Base-by-base conservation (phyloP, 2,113 vertebrate genomes). In the Festucalex cinctus region DNA sequence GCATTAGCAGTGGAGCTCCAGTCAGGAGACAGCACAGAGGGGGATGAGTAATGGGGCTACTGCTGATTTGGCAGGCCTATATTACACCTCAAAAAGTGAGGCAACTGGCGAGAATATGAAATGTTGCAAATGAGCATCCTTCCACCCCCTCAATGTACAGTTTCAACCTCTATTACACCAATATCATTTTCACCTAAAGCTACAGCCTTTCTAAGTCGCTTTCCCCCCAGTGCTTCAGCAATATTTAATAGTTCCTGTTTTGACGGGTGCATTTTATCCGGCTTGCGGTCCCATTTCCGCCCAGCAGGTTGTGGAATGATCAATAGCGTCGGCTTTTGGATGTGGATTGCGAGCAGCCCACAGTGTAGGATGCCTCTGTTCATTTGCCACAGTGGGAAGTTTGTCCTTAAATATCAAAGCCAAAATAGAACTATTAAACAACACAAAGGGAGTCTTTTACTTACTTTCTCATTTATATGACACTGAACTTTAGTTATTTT, bases 21-120 rank as follows among this genome's bases (percentile, higher is more conserved):
- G 88, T 83, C 86, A 85, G 82, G 83, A 88, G 86, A 87, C 86
- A 76, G 82, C 82, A 24, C 80, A 76, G 84, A 79, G 83, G 84
- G 81, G 76, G 77, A 86, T 88, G 87, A 90, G 82, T 90, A 88
- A 90, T 88, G 88, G 85, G 74, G 68, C 77, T 57, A 77, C 87
- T 51, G 69, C 83, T 88, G 85, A 83, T 88, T 88, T 86, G 88
- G 82, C 87, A 84, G 81, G 70, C 74, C 79, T 72, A 83, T 81
- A 87, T 88, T 86, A 83, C 83, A 83, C 84, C 85, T 86, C 75
- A 78, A 86, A 17, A 85, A 80, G 83, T 62, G 66, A 81, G 79
- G 20, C 82, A 80, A 86, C 71, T 83, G 85, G 85, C 37, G 66
- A 78, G 82, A 82, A 84, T 83, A 83, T 85, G 75, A 85, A 86